Evolutionary conservation across 2,113 vertebrate species (phyloP), one percentile per base, ranked within the genome.

Genomic region (Scopus umbretta): DNA sequence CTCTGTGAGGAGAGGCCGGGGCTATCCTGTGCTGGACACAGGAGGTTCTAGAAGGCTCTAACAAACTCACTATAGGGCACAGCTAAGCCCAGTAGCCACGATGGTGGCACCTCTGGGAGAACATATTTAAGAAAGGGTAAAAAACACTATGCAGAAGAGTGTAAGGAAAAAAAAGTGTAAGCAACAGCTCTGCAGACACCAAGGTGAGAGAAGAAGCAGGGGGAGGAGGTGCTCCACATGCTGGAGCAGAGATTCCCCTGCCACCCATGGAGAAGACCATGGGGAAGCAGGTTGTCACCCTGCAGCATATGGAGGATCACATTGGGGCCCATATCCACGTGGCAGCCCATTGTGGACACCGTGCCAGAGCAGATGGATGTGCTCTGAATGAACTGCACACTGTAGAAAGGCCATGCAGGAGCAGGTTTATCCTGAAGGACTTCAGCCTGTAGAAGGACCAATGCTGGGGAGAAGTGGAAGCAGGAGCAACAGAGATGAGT

Each of bases 41-140:
- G 32, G 11, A 14, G 8, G n/a, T 43, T 87, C 49, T 58, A 84
- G 88, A 56, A 3, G 5, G 34, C 22, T 93, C 42, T 26, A 74
- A 32, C 1, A 0, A 16, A 27, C 18, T 13, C 36, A 36, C 13
- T 1, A 0, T 0, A 74, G 8, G 19, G 34, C 32, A 78, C 15
- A 25, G 45, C 40, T 62, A 16, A 82, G 50, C 36, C 9, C 12
- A 7, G 30, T 8, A 82, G 40, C 13, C n/a, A 52, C 0, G 0
- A 19, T 7, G 18, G 22, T 2, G 0, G 25, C 22, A 56, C 22
- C 19, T 66, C 56, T 56, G 30, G 34, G 11, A 82, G 6, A 80
- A 47, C 19, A 56, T 21, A n/a, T 47, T 52, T 34, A 70, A 74
- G 19, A 71, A 88, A 68, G 25, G 27, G 16, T 11, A 66, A 70